Base-by-base conservation (phyloP, 2,888 invertebrate genomes). In the Synanthedon tipuliformis region DNA sequence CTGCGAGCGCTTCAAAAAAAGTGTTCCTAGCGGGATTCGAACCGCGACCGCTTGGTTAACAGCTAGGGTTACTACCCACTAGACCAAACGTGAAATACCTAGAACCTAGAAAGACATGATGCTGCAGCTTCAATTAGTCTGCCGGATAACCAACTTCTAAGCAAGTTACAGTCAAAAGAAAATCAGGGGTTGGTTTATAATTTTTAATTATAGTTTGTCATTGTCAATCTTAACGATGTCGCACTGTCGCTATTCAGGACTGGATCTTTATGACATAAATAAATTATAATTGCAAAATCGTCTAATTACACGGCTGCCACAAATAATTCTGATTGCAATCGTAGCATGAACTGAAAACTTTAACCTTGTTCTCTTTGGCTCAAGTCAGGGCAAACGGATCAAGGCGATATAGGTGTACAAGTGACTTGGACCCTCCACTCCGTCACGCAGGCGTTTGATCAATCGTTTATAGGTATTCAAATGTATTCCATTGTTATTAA, bases 281-380 rank as follows among this genome's bases (percentile, higher is more conserved):
- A 62, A 62, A 62, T 55, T 56, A 53, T 64, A 61, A 67, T 71
- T 68, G 63, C 63, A 64, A 68, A 64, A 64, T 61, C 64, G 56
- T 61, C 59, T 70, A 68, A 69, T 70, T 67, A 63, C 63, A 63
- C 58, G 61, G 60, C 66, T 60, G 61, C 60, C 57, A 57, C 62
- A 65, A 75, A 68, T 69, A 69, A 75, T 71, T 73, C 69, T 65
- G 72, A 76, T 75, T 65, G 63, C 61, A 59, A 71, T 75, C 69
- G 66, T 68, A 64, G 73, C 69, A 62, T 69, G 69, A 63, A 71
- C 80, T 81, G 76, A 81, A 81, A 79, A 78, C 67, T 71, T 56
- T 63, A 68, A 59, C 83, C 83, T 82, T 73, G 83, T 72, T 58
- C 77, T 73, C 72, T 74, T 81, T 79, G 68, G 56, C 64, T 68